Conservation (phyloP, 1,140 invertebrate genomes). For the Caenorhabditis briggsae region DNA sequence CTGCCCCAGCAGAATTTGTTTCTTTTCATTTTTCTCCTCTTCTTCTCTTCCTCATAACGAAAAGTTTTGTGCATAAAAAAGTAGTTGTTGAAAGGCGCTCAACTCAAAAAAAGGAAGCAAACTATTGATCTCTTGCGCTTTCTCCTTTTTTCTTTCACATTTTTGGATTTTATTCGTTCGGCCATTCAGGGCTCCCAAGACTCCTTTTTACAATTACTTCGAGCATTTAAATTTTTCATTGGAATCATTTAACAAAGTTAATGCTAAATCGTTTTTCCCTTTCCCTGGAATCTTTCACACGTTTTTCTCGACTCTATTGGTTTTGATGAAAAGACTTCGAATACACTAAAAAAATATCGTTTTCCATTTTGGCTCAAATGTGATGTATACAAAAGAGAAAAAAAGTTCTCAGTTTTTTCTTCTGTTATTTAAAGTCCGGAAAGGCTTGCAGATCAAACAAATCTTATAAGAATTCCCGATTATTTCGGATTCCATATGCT, state of each 20-base stretch:
- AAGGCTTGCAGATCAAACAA: too few relatives aligned
- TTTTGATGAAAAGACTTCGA: neutral
- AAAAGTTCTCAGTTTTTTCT: too few relatives aligned
- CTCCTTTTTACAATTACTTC: neutral
- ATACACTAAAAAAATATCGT: neutral
- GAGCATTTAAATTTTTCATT: neutral
- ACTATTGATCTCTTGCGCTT: conserved; percentile 45
- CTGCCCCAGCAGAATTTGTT: conserved; percentile 1
- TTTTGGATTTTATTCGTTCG: neutral
- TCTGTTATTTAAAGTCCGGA: too few relatives aligned
- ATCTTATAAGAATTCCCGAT: neutral
- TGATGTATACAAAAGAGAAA: too few relatives aligned
- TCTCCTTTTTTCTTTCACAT: conserved; percentile 13
- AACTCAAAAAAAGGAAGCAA: conserved; percentile 40
- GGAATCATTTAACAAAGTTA: too few relatives aligned
- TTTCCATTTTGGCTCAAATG: neutral
- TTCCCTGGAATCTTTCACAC: neutral
- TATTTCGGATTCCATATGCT: neutral
- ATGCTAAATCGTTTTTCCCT: too few relatives aligned
- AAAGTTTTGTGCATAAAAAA: conserved; percentile 53
- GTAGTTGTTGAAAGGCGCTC: conserved; percentile 49
- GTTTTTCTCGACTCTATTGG: neutral
- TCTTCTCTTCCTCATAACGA: conserved; percentile 36
- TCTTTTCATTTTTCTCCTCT: conserved; percentile 29
- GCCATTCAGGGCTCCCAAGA: neutral